Percentiles rank a stretch among this genome's conserved stretches.
Evolutionary conservation across 1,140 invertebrate genomes (phyloP).

Genomic region (Calosoma granatense): DNA sequence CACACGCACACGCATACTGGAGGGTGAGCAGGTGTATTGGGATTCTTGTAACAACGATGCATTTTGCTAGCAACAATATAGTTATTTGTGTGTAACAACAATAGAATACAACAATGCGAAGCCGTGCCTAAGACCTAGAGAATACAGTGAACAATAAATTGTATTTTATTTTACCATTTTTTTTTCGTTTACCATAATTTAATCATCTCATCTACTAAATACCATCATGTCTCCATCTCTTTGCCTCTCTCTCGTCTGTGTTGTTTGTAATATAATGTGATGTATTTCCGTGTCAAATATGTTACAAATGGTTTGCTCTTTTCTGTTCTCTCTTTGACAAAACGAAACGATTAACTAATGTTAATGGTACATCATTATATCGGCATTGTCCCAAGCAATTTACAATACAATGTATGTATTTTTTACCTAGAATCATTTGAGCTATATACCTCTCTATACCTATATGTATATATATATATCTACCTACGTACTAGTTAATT

Average conservation of each 20-base stretch:
- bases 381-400: conserved; percentile 30
- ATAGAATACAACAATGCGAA: conserved; percentile 17
- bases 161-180: conserved; percentile 18
- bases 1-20: too few relatives aligned
- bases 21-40: too few relatives aligned
- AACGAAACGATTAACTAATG: too few relatives aligned
- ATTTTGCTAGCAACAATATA: conserved; percentile 3
- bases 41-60: background rate
- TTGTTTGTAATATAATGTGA: too few relatives aligned
- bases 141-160: conserved; percentile 23
- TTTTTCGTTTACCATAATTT: background rate
- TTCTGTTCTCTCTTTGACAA: too few relatives aligned
- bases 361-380: conserved; percentile 9
- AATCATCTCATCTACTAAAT: background rate
- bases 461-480: too few relatives aligned
- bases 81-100: conserved; percentile 26
- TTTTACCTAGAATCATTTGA: conserved; percentile 22
- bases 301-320: too few relatives aligned
- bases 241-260: too few relatives aligned
- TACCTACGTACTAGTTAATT: background rate
- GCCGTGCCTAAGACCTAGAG: background rate
- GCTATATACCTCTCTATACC: too few relatives aligned
- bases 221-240: too few relatives aligned
- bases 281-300: too few relatives aligned
- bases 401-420: conserved; percentile 11